phyloP scores from a whole-genome alignment of 2,797 vertebrate genomes.

The Enteromius trimaculatus region DNA sequence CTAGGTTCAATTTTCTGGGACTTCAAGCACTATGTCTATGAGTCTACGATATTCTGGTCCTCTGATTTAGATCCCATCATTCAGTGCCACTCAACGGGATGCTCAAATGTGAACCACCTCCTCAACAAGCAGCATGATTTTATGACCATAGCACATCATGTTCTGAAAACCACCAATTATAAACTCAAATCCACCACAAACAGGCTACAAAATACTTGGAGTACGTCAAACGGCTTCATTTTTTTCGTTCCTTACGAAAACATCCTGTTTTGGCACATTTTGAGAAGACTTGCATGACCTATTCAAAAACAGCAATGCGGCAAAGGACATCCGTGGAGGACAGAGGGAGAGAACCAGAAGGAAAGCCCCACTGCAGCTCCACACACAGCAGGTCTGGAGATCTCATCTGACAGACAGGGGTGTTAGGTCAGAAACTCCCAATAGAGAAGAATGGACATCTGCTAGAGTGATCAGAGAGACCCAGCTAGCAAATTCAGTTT shows the following conservation, averaged over 20 bases:
- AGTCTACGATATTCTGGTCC: background rate
- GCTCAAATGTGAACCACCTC: background rate
- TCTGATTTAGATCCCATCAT: background rate
- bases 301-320: slow-evolving; percentile 6
- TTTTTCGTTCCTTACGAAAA: slow-evolving; percentile 41
- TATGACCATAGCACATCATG: background rate
- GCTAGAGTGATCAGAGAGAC: slow-evolving; percentile 37
- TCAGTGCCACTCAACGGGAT: background rate
- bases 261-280: slow-evolving; percentile 59
- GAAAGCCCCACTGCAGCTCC: slow-evolving; percentile 30
- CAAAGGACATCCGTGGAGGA: slow-evolving; percentile 46
- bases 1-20: background rate
- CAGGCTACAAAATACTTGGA: background rate
- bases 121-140: background rate
- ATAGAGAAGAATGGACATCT: slow-evolving; percentile 51
- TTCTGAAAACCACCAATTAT: background rate
- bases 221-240: background rate
- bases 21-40: too few species aligned
- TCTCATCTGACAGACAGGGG: slow-evolving; percentile 40
- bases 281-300: slow-evolving; percentile 4
- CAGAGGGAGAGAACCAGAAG: background rate
- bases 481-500: background rate
- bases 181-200: slow-evolving; percentile 7
- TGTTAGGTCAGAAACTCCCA: slow-evolving; percentile 30
- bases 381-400: slow-evolving; percentile 35